Evolutionary conservation across 2,888 invertebrate species (phyloP).

Genomic region (Amphipyra tragopoginis): DNA sequence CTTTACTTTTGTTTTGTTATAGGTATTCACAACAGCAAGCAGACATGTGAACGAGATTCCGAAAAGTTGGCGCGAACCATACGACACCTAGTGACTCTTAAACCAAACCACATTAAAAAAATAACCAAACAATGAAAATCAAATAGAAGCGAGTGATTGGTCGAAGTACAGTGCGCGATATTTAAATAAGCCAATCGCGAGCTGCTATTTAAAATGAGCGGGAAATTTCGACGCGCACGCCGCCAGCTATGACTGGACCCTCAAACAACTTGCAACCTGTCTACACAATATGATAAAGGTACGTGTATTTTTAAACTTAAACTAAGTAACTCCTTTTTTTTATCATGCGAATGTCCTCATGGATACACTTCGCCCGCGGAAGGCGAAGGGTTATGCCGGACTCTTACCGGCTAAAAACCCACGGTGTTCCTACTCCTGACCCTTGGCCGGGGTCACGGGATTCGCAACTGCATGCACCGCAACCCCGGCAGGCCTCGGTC

Average conservation of each 20-base stretch:
- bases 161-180: constrained; percentile 51
- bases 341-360: too few relatives aligned
- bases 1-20: constrained; percentile 37
- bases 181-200: constrained; percentile 58
- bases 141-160: constrained; percentile 55
- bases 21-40: constrained; percentile 23
- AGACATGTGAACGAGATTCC: constrained; percentile 17
- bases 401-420: too few relatives aligned
- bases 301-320: constrained; percentile 29
- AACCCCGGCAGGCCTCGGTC: too few relatives aligned
- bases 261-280: constrained; percentile 67
- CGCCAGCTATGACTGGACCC: constrained; percentile 73
- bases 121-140: constrained; percentile 58
- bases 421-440: too few relatives aligned
- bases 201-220: constrained; percentile 60
- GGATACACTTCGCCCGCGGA: too few relatives aligned
- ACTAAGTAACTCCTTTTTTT: too few relatives aligned
- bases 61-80: not conserved
- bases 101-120: constrained; percentile 28
- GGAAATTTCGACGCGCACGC: constrained; percentile 59
- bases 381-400: too few relatives aligned
- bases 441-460: too few relatives aligned
- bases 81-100: constrained; percentile 28
- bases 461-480: too few relatives aligned
- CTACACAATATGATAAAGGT: constrained; percentile 80